Conservation (phyloP, 1,140 invertebrate genomes). For the Bradysia coprophila region DNA sequence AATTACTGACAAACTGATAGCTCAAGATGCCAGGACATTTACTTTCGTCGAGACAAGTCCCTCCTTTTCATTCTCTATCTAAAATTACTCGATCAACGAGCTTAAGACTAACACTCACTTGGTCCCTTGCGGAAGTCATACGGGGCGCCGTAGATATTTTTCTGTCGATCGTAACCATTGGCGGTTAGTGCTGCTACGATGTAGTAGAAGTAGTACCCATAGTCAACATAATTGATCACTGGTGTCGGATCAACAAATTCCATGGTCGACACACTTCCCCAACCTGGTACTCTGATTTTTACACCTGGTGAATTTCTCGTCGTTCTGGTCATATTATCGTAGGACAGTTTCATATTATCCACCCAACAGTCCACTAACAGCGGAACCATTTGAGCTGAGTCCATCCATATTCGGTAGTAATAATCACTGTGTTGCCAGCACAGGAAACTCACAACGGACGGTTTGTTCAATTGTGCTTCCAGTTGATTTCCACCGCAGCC, state of each 20-base stretch:
- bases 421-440: constrained; percentile 74
- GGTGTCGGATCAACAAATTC: constrained; percentile 81
- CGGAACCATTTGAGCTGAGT: constrained; percentile 76
- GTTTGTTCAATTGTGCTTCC: constrained; percentile 79
- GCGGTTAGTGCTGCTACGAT: constrained; percentile 63
- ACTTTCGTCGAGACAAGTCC: not conserved
- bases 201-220: constrained; percentile 73
- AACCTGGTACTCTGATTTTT: constrained; percentile 68
- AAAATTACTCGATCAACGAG: not conserved
- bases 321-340: constrained; percentile 67
- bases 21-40: no score
- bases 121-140: constrained; percentile 95
- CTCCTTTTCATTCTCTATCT: not conserved
- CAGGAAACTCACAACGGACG: constrained; percentile 59
- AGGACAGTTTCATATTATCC: constrained; percentile 82
- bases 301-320: constrained; percentile 75
- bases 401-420: constrained; percentile 90
- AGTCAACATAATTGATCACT: constrained; percentile 26
- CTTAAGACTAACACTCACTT: constrained; percentile 43
- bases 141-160: constrained; percentile 76
- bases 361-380: constrained; percentile 92
- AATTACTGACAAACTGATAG: not conserved
- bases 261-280: constrained; percentile 70
- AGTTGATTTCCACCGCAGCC: constrained; percentile 94
- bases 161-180: constrained; percentile 64